Percentiles rank a stretch among this genome's conserved stretches.
Conservation (phyloP, 2,888 invertebrate species). For the Malthinus seriepunctatus region DNA sequence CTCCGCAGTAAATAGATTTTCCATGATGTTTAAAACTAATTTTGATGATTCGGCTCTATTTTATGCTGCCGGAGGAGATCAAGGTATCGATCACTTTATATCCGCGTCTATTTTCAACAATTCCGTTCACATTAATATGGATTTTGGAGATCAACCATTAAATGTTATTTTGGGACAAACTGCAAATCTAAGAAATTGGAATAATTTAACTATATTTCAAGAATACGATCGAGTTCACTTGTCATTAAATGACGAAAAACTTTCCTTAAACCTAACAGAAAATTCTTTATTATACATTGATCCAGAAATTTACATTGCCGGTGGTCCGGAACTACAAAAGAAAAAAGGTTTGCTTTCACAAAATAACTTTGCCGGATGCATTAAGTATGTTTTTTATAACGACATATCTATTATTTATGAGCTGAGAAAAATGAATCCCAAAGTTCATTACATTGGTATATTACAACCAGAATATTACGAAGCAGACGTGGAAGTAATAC, state of each 20-base stretch:
- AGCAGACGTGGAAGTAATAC: slow-evolving; percentile 82
- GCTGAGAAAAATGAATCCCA: slow-evolving; percentile 80
- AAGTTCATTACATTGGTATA: slow-evolving; percentile 59
- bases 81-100: slow-evolving; percentile 86
- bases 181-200: slow-evolving; percentile 81
- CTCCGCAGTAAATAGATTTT: slow-evolving; percentile 83
- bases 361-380: slow-evolving; percentile 72
- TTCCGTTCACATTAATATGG: slow-evolving; percentile 83
- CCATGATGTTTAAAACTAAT: slow-evolving; percentile 87
- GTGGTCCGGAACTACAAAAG: slow-evolving; percentile 74
- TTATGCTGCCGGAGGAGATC: slow-evolving; percentile 90
- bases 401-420: slow-evolving; percentile 91
- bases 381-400: slow-evolving; percentile 92
- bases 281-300: slow-evolving; percentile 82
- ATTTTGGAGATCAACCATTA: slow-evolving; percentile 81
- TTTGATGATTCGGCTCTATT: slow-evolving; percentile 91
- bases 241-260: slow-evolving; percentile 74
- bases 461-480: slow-evolving; percentile 83
- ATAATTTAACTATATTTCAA: slow-evolving; percentile 86
- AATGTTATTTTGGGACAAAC: slow-evolving; percentile 68
- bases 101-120: slow-evolving; percentile 84
- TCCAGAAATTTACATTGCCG: slow-evolving; percentile 90
- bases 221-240: slow-evolving; percentile 73
- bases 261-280: slow-evolving; percentile 72
- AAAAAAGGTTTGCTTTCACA: slow-evolving; percentile 67